These are phyloP conservation scores for Andricus grossulariae DNA, from an alignment of 1,140 invertebrate species.

Conservation along the genomic window DNA sequence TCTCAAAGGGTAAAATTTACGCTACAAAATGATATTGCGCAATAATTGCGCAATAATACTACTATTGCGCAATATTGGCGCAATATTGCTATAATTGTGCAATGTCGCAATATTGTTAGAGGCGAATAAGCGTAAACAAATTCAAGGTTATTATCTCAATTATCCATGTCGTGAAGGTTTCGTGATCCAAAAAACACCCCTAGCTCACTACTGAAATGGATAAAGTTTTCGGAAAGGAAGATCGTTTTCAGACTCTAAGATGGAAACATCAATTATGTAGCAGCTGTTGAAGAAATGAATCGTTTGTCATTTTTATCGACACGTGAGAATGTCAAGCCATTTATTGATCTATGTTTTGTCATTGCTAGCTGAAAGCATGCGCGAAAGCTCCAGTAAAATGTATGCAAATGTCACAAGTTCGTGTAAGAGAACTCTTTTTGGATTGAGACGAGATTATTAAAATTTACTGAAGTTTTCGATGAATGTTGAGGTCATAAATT, in stretches of 20 bases:
- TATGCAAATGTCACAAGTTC: constrained; percentile 1
- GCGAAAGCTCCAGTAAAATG: constrained; percentile 21
- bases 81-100: too few species aligned
- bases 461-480: not conserved
- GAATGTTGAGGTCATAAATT: constrained; percentile 7
- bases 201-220: too few species aligned
- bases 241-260: not conserved
- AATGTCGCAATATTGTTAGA: too few species aligned
- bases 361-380: constrained; percentile 22
- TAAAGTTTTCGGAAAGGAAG: too few species aligned
- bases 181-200: too few species aligned
- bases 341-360: constrained; percentile 29
- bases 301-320: constrained; percentile 28
- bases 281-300: constrained; percentile 20
- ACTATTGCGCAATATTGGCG: too few species aligned
- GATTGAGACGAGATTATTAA: not conserved
- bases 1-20: too few species aligned
- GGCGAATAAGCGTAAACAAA: too few species aligned
- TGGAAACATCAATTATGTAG: constrained; percentile 13
- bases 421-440: not conserved
- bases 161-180: too few species aligned
- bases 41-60: too few species aligned
- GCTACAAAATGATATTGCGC: too few species aligned
- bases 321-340: constrained; percentile 26
- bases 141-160: too few species aligned